Evolutionary conservation across 30 jellyfish, hydroid and myxozoan genomes (phyloP).

Genomic region (Pseudorhiza aurosa): DNA sequence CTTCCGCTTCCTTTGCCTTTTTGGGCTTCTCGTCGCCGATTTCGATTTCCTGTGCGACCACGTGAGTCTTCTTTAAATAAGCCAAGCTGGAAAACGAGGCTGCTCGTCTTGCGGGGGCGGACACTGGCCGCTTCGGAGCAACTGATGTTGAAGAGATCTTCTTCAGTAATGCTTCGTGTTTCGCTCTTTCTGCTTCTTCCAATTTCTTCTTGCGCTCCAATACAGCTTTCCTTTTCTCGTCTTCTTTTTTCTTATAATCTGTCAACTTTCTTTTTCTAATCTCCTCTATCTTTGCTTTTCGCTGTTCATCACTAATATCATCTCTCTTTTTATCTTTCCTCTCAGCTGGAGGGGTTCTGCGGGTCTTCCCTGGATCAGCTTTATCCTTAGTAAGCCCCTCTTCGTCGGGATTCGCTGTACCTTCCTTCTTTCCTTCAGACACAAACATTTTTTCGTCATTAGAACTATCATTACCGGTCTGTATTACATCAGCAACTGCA

Average conservation of each 20-base stretch:
- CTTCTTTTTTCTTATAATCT: slow-evolving; percentile 71
- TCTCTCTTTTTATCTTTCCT: slow-evolving; percentile 32
- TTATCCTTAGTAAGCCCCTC: slow-evolving; percentile 17
- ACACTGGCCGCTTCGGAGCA: slow-evolving; percentile 65
- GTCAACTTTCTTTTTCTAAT: slow-evolving; percentile 61
- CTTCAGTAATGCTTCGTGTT: slow-evolving; percentile 69
- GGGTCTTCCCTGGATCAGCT: slow-evolving; percentile 22
- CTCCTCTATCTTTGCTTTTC: slow-evolving; percentile 72
- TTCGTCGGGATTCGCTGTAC: neutral
- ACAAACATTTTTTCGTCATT: neutral
- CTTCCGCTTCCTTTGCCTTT: slow-evolving; percentile 62
- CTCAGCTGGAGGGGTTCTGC: slow-evolving; percentile 43
- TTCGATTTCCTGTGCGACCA: slow-evolving; percentile 58
- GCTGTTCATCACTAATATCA: slow-evolving; percentile 60
- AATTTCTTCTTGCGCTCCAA: slow-evolving; percentile 69
- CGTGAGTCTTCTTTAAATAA: slow-evolving; percentile 50
- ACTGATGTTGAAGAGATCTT: slow-evolving; percentile 43
- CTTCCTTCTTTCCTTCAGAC: slow-evolving; percentile 1
- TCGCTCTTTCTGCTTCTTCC: slow-evolving; percentile 65
- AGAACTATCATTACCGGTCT: neutral
- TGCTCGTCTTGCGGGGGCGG: slow-evolving; percentile 74
- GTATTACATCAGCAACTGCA: neutral
- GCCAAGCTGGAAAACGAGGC: slow-evolving; percentile 72
- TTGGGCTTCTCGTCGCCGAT: slow-evolving; percentile 28
- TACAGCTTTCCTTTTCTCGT: slow-evolving; percentile 80